These are phyloP conservation scores for Xerus rutilus DNA, from an alignment of 2,797 vertebrate species.

Conservation along the genomic window DNA sequence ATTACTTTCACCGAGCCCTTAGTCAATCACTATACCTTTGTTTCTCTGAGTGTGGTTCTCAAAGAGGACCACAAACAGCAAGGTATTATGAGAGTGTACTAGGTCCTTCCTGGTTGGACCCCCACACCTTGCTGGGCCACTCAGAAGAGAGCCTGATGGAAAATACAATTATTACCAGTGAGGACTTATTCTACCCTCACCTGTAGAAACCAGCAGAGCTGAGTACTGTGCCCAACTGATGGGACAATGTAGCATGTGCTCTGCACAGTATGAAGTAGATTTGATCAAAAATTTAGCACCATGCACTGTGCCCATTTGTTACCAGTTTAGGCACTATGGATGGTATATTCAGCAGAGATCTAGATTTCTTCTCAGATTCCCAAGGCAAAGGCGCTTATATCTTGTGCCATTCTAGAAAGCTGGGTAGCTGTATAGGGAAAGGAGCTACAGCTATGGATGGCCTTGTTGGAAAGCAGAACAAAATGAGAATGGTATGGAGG, in stretches of 20 bases:
- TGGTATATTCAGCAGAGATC: neutral
- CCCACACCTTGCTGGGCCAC: neutral
- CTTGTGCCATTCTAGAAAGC: neutral
- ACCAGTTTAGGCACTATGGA: neutral
- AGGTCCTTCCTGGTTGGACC: neutral
- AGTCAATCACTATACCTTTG: neutral
- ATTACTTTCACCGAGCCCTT: neutral
- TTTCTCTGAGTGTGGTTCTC: neutral
- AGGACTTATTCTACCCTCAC: neutral
- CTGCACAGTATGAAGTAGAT: neutral
- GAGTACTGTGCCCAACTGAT: neutral
- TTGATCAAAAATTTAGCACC: neutral
- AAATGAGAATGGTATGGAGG: neutral
- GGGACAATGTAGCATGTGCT: neutral
- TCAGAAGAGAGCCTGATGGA: neutral
- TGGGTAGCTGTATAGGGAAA: neutral
- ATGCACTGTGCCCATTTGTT: neutral
- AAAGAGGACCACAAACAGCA: neutral
- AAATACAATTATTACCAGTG: neutral
- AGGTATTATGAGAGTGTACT: neutral
- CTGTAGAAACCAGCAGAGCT: neutral
- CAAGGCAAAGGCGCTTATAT: neutral
- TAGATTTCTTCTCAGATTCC: neutral
- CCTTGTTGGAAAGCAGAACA: constrained; percentile 20
- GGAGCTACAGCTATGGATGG: neutral